Conservation (phyloP, 2,888 invertebrate genomes). For the Conchocele bisecta region DNA sequence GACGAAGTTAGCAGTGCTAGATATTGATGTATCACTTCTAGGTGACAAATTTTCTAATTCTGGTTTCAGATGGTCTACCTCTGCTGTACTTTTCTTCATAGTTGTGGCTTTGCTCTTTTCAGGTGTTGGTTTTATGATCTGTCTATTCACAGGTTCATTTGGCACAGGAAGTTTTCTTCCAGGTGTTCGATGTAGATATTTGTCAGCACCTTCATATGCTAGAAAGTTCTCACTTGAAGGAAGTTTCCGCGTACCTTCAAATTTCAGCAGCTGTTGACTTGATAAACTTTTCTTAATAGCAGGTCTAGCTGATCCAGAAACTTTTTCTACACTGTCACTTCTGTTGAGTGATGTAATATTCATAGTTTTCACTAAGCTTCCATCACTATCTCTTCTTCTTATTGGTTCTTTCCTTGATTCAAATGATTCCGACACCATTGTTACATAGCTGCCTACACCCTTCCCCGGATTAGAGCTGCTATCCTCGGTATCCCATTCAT, state of each 20-base stretch:
- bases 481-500: neutral
- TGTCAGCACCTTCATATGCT: neutral
- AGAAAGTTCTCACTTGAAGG: neutral
- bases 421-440: constrained; percentile 50
- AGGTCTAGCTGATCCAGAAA: neutral
- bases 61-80: no score
- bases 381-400: constrained; percentile 41
- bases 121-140: no score
- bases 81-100: no score
- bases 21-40: no score
- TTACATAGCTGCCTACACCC: no score
- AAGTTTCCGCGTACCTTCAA: neutral
- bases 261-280: neutral
- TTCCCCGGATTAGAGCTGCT: no score
- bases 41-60: no score
- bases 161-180: constrained; percentile 53
- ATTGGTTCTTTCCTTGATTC: constrained; percentile 33
- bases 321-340: constrained; percentile 16
- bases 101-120: no score
- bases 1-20: no score
- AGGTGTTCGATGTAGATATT: constrained; percentile 38
- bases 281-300: constrained; percentile 33
- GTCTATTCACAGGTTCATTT: constrained; percentile 24
- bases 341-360: neutral
- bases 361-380: constrained; percentile 22